A percentile compares a stretch with the other conserved stretches of the same genome.
phyloP scores from a whole-genome alignment of 2,113 vertebrate species.

The Chitala chitala region DNA sequence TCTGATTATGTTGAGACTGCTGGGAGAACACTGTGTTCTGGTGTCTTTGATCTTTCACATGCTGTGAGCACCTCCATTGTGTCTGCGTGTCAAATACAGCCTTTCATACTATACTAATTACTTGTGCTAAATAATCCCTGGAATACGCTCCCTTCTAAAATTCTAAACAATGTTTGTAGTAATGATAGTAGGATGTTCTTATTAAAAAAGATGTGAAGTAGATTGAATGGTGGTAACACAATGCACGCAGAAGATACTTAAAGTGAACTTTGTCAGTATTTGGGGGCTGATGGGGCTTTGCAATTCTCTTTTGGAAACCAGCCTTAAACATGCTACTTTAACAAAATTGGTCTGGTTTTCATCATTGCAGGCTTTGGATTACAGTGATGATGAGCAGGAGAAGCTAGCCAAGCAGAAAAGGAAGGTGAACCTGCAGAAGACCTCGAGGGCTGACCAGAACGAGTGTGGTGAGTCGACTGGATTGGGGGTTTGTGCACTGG shows the following conservation, averaged over 20 bases:
- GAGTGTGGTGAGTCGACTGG: background rate
- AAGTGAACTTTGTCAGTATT: too few species aligned
- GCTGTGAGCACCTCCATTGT: too few species aligned
- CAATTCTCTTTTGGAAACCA: background rate
- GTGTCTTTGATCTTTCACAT: too few species aligned
- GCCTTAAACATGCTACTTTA: background rate
- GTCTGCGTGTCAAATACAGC: too few species aligned
- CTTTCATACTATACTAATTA: too few species aligned
- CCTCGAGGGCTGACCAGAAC: conserved; percentile 19
- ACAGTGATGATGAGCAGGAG: conserved; percentile 91
- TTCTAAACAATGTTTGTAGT: too few species aligned
- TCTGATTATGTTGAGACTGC: background rate
- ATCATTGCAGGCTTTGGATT: conserved; percentile 90
- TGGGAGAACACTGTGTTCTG: background rate
- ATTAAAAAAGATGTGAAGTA: too few species aligned
- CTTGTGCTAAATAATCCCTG: too few species aligned
- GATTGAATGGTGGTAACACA: too few species aligned
- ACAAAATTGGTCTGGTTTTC: conserved; percentile 2
- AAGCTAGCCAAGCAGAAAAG: conserved; percentile 75
- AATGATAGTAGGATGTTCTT: too few species aligned
- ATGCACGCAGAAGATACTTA: too few species aligned
- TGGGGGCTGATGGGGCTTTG: background rate
- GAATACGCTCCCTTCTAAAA: too few species aligned
- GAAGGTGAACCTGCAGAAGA: conserved; percentile 53
- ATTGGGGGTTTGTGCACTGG: background rate